Conservation (phyloP, 2,113 vertebrate species). For the Bubo scandiacus region DNA sequence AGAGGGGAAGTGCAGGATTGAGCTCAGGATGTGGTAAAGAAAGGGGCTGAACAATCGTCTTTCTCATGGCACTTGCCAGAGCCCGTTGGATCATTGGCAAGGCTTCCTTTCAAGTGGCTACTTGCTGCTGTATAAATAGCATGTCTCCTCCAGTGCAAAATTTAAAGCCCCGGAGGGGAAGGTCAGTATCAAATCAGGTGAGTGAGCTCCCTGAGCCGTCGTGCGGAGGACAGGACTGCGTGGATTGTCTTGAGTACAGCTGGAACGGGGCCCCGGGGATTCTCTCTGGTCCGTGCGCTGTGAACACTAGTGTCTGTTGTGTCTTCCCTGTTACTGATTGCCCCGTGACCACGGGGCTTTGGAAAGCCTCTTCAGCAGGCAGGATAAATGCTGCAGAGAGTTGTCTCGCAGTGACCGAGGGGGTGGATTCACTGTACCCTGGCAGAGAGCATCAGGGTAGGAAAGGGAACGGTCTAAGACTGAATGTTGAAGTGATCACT, state of each 20-base stretch:
- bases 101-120: background rate
- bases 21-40: background rate
- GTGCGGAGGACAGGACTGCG: background rate
- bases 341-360: background rate
- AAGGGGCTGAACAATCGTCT: background rate
- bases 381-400: background rate
- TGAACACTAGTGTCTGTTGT: background rate
- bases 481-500: background rate
- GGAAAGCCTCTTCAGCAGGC: background rate
- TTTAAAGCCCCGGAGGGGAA: background rate
- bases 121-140: background rate
- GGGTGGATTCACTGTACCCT: background rate
- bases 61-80: background rate
- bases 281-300: rapidly evolving
- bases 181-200: background rate
- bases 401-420: too few species aligned
- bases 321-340: background rate
- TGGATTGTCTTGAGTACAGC: too few species aligned
- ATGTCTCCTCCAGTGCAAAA: background rate
- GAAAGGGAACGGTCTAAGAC: background rate
- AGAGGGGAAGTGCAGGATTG: background rate
- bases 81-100: background rate
- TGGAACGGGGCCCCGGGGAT: too few species aligned
- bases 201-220: background rate
- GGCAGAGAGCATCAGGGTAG: background rate